A percentile compares a stretch with the other conserved stretches of the same genome.
Conservation (phyloP, 2,888 invertebrate species). For the Oxyscelio sp. region DNA sequence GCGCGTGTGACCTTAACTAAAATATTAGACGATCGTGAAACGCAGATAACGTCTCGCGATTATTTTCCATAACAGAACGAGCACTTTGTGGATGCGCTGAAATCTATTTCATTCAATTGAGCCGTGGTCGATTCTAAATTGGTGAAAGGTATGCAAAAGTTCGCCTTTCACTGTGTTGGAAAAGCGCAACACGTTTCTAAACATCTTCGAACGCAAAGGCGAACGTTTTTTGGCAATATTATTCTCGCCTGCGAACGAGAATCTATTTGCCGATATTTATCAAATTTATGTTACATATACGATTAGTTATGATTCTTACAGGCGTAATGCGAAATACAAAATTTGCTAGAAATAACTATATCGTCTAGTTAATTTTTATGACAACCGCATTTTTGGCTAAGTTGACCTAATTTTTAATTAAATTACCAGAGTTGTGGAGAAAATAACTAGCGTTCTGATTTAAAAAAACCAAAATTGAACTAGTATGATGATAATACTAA, state of each 20-base stretch:
- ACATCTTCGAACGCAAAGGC: slow-evolving; percentile 20
- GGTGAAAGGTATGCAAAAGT: slow-evolving; percentile 72
- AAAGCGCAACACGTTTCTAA: slow-evolving; percentile 70
- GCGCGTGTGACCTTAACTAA: slow-evolving; percentile 64
- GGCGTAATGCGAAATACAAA: too few species aligned
- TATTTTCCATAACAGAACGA: slow-evolving; percentile 45
- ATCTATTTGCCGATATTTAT: too few species aligned
- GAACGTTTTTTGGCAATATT: slow-evolving; percentile 53
- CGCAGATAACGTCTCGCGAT: slow-evolving; percentile 38
- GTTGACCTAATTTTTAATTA: too few species aligned
- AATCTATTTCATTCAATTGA: slow-evolving; percentile 71
- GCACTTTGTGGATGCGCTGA: slow-evolving; percentile 50
- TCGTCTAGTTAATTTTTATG: too few species aligned
- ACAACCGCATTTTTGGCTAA: too few species aligned
- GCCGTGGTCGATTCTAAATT: slow-evolving; percentile 65
- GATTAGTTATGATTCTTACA: too few species aligned
- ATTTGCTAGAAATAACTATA: too few species aligned
- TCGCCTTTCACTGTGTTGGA: slow-evolving; percentile 68
- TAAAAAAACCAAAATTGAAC: too few species aligned
- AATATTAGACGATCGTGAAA: slow-evolving; percentile 57
- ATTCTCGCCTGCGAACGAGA: slow-evolving; percentile 12
- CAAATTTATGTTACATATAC: too few species aligned
- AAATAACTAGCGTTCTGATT: too few species aligned
- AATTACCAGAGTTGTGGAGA: too few species aligned
- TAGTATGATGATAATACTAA: too few species aligned